Conservation (phyloP, 2,888 invertebrate species). For the Cacoxenus indagator region DNA sequence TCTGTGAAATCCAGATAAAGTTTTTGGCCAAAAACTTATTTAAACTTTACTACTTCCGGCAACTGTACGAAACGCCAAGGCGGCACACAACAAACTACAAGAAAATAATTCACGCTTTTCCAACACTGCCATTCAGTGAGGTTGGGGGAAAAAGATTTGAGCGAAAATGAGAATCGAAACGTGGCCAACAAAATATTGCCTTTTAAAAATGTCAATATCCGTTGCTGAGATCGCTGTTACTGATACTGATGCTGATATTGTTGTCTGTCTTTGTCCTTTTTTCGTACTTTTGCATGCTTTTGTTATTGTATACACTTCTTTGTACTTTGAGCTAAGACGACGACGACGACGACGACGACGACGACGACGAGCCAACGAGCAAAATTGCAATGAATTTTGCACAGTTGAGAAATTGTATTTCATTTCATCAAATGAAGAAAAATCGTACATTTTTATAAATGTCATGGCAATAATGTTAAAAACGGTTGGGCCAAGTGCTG, state of each 20-base stretch:
- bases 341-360: no score
- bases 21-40: neutral
- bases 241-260: no score
- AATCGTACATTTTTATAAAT: constrained; percentile 60
- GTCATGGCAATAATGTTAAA: constrained; percentile 35
- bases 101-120: neutral
- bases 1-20: neutral
- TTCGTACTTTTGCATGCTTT: neutral
- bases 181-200: constrained; percentile 47
- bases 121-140: no score
- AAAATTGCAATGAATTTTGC: constrained; percentile 52
- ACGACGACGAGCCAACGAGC: neutral
- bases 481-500: no score
- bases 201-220: constrained; percentile 61
- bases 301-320: neutral
- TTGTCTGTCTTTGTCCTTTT: neutral
- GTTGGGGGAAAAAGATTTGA: neutral
- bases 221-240: constrained; percentile 7
- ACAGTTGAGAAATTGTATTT: constrained; percentile 59
- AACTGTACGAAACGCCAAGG: neutral
- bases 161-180: constrained; percentile 18
- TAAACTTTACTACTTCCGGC: neutral
- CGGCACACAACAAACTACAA: no score
- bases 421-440: constrained; percentile 63
- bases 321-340: no score